Evolutionary conservation across 2,888 invertebrate species (phyloP).

Genomic region (Oscheius sp.): DNA sequence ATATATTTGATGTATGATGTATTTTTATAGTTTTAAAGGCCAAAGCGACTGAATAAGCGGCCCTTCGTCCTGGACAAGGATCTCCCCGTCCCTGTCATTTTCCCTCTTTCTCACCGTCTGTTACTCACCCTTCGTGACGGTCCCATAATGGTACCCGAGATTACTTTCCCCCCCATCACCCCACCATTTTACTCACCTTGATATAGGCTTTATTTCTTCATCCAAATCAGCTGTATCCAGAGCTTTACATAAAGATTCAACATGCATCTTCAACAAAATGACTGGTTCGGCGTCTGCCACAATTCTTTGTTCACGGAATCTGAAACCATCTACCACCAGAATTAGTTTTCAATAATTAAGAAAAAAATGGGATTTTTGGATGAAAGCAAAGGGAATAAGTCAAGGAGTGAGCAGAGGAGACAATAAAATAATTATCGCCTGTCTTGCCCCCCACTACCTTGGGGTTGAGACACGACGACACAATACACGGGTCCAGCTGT

Average conservation of each 20-base stretch:
- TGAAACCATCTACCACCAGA: conserved; percentile 42
- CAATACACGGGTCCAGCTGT: conserved; percentile 34
- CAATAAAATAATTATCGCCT: neutral
- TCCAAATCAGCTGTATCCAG: conserved; percentile 59
- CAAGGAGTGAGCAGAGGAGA: neutral
- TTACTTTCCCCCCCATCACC: neutral
- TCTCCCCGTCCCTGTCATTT: no score
- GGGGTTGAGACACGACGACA: conserved; percentile 18
- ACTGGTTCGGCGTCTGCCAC: conserved; percentile 57
- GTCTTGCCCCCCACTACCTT: neutral
- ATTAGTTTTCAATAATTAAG: conserved; percentile 7
- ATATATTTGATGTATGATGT: no score
- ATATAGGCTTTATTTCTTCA: conserved; percentile 55
- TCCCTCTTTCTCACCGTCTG: neutral
- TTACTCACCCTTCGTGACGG: neutral
- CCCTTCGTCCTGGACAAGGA: no score
- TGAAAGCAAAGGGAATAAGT: neutral
- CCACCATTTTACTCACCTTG: conserved; percentile 43
- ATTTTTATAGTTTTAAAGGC: no score
- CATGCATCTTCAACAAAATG: conserved; percentile 60
- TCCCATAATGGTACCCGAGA: neutral
- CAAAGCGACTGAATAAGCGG: no score
- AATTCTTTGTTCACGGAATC: conserved; percentile 56
- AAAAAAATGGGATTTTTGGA: neutral
- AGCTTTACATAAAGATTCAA: conserved; percentile 62